phyloP scores from a whole-genome alignment of 2,113 vertebrate genomes.

The Miniopterus natalensis region DNA sequence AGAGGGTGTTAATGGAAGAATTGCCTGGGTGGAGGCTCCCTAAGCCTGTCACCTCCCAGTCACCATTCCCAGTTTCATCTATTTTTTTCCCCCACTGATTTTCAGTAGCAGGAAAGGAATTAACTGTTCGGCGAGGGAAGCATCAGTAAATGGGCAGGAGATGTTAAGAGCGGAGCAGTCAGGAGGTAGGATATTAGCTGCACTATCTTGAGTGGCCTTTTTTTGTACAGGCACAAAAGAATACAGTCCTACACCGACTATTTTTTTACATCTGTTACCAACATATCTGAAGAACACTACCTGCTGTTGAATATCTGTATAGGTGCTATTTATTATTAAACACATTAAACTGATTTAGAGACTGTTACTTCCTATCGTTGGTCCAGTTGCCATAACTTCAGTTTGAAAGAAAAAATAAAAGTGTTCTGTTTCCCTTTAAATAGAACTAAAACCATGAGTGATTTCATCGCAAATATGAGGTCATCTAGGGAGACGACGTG shows the following conservation, averaged over 20 bases:
- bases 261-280: not conserved
- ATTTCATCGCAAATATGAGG: not conserved
- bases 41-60: not conserved
- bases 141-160: not conserved
- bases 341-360: constrained; percentile 17
- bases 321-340: constrained; percentile 13
- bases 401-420: constrained; percentile 1
- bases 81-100: not conserved
- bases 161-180: not conserved
- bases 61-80: not conserved
- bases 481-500: not conserved
- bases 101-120: not conserved
- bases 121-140: not conserved
- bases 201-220: not conserved
- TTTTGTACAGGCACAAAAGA: not conserved
- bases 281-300: not conserved
- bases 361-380: not conserved
- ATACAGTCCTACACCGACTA: not conserved
- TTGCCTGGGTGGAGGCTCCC: not conserved
- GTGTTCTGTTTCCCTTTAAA: not conserved
- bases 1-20: not conserved
- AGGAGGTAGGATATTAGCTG: not conserved
- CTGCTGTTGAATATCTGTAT: not conserved
- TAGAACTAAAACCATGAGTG: not conserved
- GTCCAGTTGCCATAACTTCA: not conserved